Percentiles rank a stretch among this genome's conserved stretches.
phyloP scores from a whole-genome alignment of 1,140 invertebrate species.

The Lasioglossum baleicum region DNA sequence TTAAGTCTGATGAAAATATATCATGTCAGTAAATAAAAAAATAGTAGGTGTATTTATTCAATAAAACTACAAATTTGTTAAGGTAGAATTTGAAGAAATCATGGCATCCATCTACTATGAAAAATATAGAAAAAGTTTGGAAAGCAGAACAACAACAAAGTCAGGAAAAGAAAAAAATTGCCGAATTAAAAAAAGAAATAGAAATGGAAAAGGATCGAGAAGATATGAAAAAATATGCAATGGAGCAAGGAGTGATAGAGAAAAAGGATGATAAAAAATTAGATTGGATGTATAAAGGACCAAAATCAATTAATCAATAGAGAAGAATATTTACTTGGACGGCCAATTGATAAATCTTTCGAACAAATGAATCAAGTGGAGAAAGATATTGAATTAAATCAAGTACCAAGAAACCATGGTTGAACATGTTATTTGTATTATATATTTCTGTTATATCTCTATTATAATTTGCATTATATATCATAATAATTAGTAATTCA shows the following conservation, averaged over 20 bases:
- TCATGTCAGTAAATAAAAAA: too few species aligned
- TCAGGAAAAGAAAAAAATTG: slow-evolving; percentile 84
- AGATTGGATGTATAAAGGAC: slow-evolving; percentile 96
- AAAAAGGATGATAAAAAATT: slow-evolving; percentile 84
- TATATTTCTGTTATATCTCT: slow-evolving; percentile 3
- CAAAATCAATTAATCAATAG: slow-evolving; percentile 86
- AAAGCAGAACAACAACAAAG: slow-evolving; percentile 87
- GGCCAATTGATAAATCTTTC: slow-evolving; percentile 91
- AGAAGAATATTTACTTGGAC: slow-evolving; percentile 95
- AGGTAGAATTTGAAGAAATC: slow-evolving; percentile 87
- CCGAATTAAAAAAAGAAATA: slow-evolving; percentile 85
- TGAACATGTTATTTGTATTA: slow-evolving; percentile 81
- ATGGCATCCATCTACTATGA: slow-evolving; percentile 89
- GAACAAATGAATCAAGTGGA: slow-evolving; percentile 84
- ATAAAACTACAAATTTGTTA: slow-evolving; percentile 4
- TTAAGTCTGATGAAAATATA: not conserved
- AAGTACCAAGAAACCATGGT: slow-evolving; percentile 84
- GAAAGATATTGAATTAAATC: slow-evolving; percentile 77
- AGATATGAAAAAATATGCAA: slow-evolving; percentile 83
- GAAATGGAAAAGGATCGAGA: slow-evolving; percentile 84
- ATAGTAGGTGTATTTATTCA: not conserved
- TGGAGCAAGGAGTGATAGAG: slow-evolving; percentile 81
- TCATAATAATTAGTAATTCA: too few species aligned
- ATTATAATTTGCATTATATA: too few species aligned
- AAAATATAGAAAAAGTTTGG: slow-evolving; percentile 89